Base-by-base conservation (phyloP, 2,888 invertebrate species). In the Ophion costatus region DNA sequence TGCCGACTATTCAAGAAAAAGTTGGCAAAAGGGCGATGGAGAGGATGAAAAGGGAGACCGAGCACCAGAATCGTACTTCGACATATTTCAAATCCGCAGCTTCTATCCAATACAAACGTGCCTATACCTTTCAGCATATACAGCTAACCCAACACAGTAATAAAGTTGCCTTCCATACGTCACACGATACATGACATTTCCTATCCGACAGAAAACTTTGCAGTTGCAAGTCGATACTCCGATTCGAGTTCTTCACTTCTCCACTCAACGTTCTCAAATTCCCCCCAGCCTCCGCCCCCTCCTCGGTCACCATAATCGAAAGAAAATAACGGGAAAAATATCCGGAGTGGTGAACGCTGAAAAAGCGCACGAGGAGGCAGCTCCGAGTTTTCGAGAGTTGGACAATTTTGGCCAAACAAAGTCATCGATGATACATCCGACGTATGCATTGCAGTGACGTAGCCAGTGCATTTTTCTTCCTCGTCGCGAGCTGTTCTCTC, bases 1-100 rank as follows among this genome's bases (percentile, higher is more conserved):
- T 87, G 87, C 83, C 77, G 84, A 82, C 83, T 83, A 84, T 73
- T 63, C 77, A 73, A 71, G 64, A 67, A 24, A 76, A 87, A 84
- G 77, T 81, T 84, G 74, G 78, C 69, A 73, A 42, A 4, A 38
- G 38, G 3, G 4, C 3, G 51, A 17, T 4, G 11, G 14, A 51
- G 17, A 51, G 51, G 17, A 17, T 5, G 51, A 51, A 51, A 51
- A 51, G 11, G 17, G 5, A 51, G 14, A 51, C 17, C 51, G 45
- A 45, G 42, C 69, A 79, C 75, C 59, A 61, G 51, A 78, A 66
- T 81, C 78, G 70, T 82, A 81, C 75, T 75, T 82, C 78, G 66
- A 79, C 75, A 67, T 45, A 77, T 45, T 78, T 66, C 70, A 81
- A 78, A 67, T 45, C 77, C 24, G 17, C 38, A 57, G 10, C 73